These are phyloP conservation scores for Stratiomys singularior DNA, from an alignment of 2,888 invertebrate species.

Conservation along the genomic window DNA sequence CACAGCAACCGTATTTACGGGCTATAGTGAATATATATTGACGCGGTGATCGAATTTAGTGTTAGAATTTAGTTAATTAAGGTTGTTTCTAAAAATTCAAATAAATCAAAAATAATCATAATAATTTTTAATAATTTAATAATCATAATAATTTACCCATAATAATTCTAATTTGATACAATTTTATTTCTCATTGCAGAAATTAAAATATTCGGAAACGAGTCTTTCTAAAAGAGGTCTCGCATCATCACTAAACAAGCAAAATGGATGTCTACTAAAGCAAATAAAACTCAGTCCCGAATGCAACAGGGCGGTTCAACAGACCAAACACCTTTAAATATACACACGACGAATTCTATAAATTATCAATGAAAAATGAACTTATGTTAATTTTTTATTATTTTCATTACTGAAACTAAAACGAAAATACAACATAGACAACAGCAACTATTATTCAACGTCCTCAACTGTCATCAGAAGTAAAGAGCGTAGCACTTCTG, in stretches of 20 bases:
- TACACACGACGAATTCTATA: conserved; percentile 19
- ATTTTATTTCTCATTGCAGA: conserved; percentile 11
- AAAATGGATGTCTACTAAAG: conserved; percentile 37
- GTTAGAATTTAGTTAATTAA: too few species aligned
- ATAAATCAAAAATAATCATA: too few species aligned
- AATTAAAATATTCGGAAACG: background rate
- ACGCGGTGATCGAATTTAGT: too few species aligned
- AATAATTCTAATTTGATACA: background rate
- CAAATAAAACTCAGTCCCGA: background rate
- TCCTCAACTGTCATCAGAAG: too few species aligned
- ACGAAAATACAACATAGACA: conserved; percentile 30
- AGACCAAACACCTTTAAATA: conserved; percentile 20
- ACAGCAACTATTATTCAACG: background rate
- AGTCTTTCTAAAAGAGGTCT: conserved; percentile 41
- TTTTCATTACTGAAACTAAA: conserved; percentile 30
- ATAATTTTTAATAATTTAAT: too few species aligned
- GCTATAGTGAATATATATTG: too few species aligned
- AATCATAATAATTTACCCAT: too few species aligned
- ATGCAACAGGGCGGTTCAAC: conserved; percentile 10
- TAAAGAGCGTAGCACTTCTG: too few species aligned
- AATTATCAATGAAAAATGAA: conserved; percentile 24
- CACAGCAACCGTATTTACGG: too few species aligned
- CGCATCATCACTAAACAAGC: conserved; percentile 11
- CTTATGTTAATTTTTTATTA: conserved; percentile 36
- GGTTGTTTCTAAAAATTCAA: too few species aligned